Conservation (phyloP, 92 coral and sea anemone genomes). For the Galaxea fascicularis region DNA sequence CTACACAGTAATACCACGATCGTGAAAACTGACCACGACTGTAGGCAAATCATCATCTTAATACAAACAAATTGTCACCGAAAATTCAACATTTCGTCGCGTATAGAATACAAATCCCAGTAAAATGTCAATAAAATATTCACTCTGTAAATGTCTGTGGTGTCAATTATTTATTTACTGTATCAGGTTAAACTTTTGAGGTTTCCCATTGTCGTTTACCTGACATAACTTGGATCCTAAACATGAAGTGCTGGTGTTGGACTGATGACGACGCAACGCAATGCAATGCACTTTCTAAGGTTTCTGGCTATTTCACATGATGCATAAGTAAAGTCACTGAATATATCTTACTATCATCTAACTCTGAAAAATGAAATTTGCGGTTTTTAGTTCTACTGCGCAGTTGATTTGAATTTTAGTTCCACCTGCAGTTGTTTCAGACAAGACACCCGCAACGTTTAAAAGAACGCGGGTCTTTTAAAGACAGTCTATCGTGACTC, state of each 20-base stretch:
- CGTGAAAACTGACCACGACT: slow-evolving; percentile 15
- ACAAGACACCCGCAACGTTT: not conserved
- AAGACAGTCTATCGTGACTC: not conserved
- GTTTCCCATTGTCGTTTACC: not conserved
- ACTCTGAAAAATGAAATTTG: not conserved
- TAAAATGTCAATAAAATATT: slow-evolving; percentile 16
- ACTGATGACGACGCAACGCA: not conserved
- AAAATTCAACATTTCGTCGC: slow-evolving; percentile 3
- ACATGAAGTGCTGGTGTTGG: not conserved
- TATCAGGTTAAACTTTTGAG: not conserved
- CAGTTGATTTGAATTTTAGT: not conserved
- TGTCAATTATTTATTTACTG: slow-evolving; percentile 34
- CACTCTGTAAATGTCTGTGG: not conserved
- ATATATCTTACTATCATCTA: not conserved
- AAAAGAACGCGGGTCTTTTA: too few species aligned
- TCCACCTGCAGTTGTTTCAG: slow-evolving; percentile 25
- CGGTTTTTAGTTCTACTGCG: not conserved
- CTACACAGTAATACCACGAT: not conserved
- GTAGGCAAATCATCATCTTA: slow-evolving; percentile 9
- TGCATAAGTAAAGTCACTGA: not conserved
- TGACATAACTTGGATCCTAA: slow-evolving; percentile 25
- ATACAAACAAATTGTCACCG: not conserved
- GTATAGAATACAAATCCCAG: not conserved
- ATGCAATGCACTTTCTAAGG: not conserved
- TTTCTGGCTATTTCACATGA: too few species aligned